phyloP scores from a whole-genome alignment of 2,797 vertebrate genomes.

The Allobates femoralis region DNA sequence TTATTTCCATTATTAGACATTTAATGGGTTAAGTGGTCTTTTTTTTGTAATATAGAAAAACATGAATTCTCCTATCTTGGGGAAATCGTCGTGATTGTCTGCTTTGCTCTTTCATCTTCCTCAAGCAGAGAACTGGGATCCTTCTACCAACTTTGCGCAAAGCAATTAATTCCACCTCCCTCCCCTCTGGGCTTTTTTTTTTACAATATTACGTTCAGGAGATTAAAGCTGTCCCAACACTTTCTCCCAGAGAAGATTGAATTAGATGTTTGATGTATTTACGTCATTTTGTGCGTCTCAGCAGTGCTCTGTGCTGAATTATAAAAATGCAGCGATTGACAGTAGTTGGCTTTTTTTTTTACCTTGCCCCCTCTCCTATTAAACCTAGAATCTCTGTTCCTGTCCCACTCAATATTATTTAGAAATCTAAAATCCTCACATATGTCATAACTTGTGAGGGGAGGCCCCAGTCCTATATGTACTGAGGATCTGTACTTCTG shows the following conservation, averaged over 20 bases:
- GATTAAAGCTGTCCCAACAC: constrained; percentile 55
- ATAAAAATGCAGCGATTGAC: constrained; percentile 46
- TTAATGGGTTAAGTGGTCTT: background rate
- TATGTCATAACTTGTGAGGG: background rate
- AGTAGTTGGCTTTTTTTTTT: constrained; percentile 6
- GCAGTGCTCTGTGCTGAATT: constrained; percentile 38
- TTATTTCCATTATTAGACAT: background rate
- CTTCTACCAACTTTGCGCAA: constrained; percentile 49
- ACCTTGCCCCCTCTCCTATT: background rate
- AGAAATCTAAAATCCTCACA: background rate
- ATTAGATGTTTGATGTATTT: constrained; percentile 53
- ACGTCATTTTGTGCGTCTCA: constrained; percentile 5
- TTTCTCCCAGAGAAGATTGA: constrained; percentile 51
- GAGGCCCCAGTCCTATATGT: background rate
- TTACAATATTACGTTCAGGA: constrained; percentile 31
- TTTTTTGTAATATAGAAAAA: background rate
- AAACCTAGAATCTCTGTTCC: background rate
- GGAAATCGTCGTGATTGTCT: constrained; percentile 14
- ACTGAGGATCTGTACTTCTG: background rate
- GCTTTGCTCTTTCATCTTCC: constrained; percentile 36
- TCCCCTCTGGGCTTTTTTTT: background rate
- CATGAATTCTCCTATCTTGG: constrained; percentile 28
- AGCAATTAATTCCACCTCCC: constrained; percentile 53
- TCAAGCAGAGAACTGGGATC: constrained; percentile 26
- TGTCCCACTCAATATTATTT: background rate